Evolutionary conservation across 2,888 invertebrate genomes (phyloP).

Genomic region (Apeira syringaria): DNA sequence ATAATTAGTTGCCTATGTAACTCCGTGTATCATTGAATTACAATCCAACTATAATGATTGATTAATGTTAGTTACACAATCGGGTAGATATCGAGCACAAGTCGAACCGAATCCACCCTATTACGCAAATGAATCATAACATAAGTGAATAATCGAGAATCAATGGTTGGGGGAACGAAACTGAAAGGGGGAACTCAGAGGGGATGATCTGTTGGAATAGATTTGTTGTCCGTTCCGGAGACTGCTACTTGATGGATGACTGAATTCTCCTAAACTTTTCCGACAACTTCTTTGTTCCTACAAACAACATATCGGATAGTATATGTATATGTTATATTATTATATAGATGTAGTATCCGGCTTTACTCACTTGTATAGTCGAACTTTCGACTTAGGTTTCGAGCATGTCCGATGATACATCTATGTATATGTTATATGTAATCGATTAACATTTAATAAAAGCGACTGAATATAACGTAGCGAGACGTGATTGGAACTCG

Average conservation of each 20-base stretch:
- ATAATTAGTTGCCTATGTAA: no score
- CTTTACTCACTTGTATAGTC: no score
- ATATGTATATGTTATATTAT: no score
- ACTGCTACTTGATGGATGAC: conserved; percentile 72
- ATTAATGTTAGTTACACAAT: conserved; percentile 19
- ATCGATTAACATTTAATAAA: conserved; percentile 53
- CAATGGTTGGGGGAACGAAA: conserved; percentile 50
- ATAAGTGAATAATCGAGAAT: conserved; percentile 42
- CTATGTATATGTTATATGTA: conserved; percentile 49
- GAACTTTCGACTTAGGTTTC: no score
- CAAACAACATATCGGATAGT: conserved; percentile 48
- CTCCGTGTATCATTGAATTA: conserved; percentile 14
- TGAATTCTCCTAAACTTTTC: conserved; percentile 63
- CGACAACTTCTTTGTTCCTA: conserved; percentile 38
- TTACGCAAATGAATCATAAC: conserved; percentile 36
- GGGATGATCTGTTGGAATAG: conserved; percentile 78
- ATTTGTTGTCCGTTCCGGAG: conserved; percentile 72
- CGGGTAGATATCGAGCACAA: conserved; percentile 13
- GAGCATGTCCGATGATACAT: no score
- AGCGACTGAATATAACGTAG: conserved; percentile 68
- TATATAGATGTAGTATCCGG: no score
- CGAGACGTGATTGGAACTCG: conserved; percentile 35
- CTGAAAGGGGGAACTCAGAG: conserved; percentile 66
- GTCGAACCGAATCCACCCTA: conserved; percentile 24
- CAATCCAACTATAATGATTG: conserved; percentile 19